Evolutionary conservation across 2,113 vertebrate species (phyloP).

Genomic region (Callithrix jacchus): DNA sequence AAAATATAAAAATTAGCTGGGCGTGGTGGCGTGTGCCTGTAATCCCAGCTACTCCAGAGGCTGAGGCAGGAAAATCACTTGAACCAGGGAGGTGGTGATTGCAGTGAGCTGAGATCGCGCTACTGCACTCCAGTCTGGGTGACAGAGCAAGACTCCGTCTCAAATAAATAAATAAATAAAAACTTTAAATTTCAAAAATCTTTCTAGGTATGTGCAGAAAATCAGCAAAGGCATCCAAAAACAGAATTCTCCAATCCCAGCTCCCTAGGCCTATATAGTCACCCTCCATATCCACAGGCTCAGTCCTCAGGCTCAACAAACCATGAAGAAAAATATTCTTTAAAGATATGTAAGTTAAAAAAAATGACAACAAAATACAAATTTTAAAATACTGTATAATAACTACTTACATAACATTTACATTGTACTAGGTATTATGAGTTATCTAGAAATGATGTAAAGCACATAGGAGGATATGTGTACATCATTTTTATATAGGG

Average conservation of each 20-base stretch:
- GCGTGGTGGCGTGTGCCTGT: no score
- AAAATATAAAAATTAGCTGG: no score
- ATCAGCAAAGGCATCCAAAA: background rate
- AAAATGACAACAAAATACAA: background rate
- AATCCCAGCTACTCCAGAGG: no score
- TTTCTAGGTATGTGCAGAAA: background rate
- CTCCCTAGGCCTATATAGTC: background rate
- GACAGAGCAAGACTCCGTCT: no score
- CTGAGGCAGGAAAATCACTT: no score
- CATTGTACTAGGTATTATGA: background rate
- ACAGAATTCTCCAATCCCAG: fast-evolving
- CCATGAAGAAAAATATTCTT: background rate
- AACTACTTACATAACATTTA: background rate
- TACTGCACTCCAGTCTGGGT: no score
- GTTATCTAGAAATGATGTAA: background rate
- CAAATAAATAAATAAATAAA: no score
- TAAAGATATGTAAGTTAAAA: background rate
- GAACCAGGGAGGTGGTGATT: no score
- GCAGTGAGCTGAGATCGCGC: no score
- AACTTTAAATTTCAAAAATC: conserved; percentile 16
- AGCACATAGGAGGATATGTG: background rate
- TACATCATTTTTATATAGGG: background rate
- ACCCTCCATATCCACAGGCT: background rate
- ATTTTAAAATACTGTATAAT: background rate
- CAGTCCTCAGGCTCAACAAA: background rate